A percentile compares a stretch with the other conserved stretches of the same genome.
Evolutionary conservation across 2,113 vertebrate species (phyloP).

Genomic region (Xiphias gladius): DNA sequence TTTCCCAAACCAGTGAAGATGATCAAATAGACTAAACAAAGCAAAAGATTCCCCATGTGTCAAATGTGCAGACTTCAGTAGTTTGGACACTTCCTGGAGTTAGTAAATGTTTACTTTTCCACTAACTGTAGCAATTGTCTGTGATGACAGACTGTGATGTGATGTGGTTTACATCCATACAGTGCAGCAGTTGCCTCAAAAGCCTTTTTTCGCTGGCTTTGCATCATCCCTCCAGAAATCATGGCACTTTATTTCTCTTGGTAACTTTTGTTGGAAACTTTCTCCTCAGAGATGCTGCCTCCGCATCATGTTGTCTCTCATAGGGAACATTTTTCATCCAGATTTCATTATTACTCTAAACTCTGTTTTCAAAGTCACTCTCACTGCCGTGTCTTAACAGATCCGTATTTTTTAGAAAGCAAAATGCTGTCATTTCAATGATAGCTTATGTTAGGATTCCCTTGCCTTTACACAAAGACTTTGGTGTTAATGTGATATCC

Average conservation of each 20-base stretch:
- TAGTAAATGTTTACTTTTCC: slow-evolving; percentile 52
- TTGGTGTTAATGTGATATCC: slow-evolving; percentile 25
- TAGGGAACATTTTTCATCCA: slow-evolving; percentile 41
- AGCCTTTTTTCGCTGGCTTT: slow-evolving; percentile 24
- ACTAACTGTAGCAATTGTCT: slow-evolving; percentile 24
- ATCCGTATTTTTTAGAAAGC: slow-evolving; percentile 59
- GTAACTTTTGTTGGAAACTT: slow-evolving; percentile 26
- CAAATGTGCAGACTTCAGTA: no score
- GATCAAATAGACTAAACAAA: slow-evolving; percentile 23
- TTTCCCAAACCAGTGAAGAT: slow-evolving; percentile 5
- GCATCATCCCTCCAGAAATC: slow-evolving; percentile 22
- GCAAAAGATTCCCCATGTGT: not conserved
- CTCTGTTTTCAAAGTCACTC: slow-evolving; percentile 37
- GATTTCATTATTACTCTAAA: slow-evolving; percentile 44
- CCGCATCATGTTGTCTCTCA: slow-evolving; percentile 34
- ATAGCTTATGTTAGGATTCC: slow-evolving; percentile 3
- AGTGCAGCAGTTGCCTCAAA: slow-evolving; percentile 22
- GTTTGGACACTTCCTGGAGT: slow-evolving; percentile 33
- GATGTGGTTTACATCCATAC: slow-evolving; percentile 34
- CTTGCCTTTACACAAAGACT: slow-evolving; percentile 35
- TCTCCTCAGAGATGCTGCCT: slow-evolving; percentile 31
- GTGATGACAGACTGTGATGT: slow-evolving; percentile 6
- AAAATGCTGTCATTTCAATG: slow-evolving; percentile 41
- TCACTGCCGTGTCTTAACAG: slow-evolving; percentile 17
- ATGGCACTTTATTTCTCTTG: slow-evolving; percentile 21